Base-by-base conservation (phyloP, 2,113 vertebrate species). In the Petromus typicus region DNA sequence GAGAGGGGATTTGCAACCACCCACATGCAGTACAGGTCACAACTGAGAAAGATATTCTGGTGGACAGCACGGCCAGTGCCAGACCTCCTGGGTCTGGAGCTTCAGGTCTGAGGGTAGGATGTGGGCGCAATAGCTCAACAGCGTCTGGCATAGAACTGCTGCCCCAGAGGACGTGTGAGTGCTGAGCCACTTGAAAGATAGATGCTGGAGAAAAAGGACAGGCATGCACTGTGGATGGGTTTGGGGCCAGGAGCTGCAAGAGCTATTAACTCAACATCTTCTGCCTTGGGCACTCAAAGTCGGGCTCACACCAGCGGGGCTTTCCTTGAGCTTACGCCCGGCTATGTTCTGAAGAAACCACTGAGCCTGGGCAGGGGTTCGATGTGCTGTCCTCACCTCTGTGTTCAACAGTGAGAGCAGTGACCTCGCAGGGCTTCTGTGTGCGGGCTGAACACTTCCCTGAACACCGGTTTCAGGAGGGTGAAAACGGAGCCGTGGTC, bases 21-120 rank as follows among this genome's bases (percentile, higher is more conserved):
- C n/a, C 56, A 66, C 48, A 9, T 51, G 11, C 34, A 63, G 34
- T 32, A 37, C 34, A 3, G 37, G 59, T 79, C 48, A 37, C 7
- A 73, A 45, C 1, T 23, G 61, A 86, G 64, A 83, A 85, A 40
- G 40, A 57, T 23, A 37, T 30, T 86, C 43, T 32, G 54, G 30
- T 43, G 40, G 67, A n/a, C 43, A 3, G 0, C 37, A 18, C 0
- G 13, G 43, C 45, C 32, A 37, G n/a, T 63, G 37, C 13, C 1
- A n/a, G 79, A 32, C 40, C 88, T 20, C 3, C n/a, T 6, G 13
- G 64, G 20, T 32, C 64, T 30, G 23, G 59, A 92, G 34, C 45
- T 48, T 3, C 56, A 59, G 61, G 56, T 59, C n/a, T 25, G 40
- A 76, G 54, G 8, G 32, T 16, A 20, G 23, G 18, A 30, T 11